A percentile compares a stretch with the other conserved stretches of the same genome.
Conservation (phyloP, 2,888 invertebrate genomes). For the Meganola albula region DNA sequence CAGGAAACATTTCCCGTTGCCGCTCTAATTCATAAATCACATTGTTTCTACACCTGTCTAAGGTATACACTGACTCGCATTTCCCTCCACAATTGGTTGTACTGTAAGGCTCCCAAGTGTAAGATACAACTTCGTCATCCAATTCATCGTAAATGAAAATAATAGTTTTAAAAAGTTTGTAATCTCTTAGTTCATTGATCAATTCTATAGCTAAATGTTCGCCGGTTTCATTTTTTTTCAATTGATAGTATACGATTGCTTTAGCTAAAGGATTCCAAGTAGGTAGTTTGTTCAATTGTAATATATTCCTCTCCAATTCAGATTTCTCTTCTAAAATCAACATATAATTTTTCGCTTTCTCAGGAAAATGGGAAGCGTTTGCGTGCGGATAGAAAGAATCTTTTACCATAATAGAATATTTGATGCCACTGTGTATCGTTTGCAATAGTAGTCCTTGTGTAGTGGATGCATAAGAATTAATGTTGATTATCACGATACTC, state of each 20-base stretch:
- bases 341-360: conserved; percentile 76
- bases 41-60: conserved; percentile 58
- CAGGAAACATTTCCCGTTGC: conserved; percentile 57
- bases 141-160: conserved; percentile 54
- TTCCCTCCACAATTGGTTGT: conserved; percentile 59
- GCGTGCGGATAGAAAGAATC: conserved; percentile 68
- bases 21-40: conserved; percentile 41
- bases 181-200: conserved; percentile 57
- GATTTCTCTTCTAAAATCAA: conserved; percentile 69
- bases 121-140: conserved; percentile 53
- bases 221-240: conserved; percentile 43
- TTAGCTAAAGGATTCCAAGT: conserved; percentile 75
- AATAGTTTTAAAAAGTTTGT: conserved; percentile 60
- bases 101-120: conserved; percentile 66
- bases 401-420: conserved; percentile 73
- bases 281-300: conserved; percentile 65
- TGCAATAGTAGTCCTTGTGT: conserved; percentile 60
- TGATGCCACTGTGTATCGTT: conserved; percentile 63
- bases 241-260: conserved; percentile 61
- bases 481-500: conserved; percentile 70
- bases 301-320: conserved; percentile 63
- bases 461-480: conserved; percentile 61
- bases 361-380: conserved; percentile 73
- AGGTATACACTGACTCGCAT: conserved; percentile 57
- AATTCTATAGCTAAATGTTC: conserved; percentile 50